Evolutionary conservation across 1,140 invertebrate genomes (phyloP).

Genomic region (Agraylea sexmaculata): DNA sequence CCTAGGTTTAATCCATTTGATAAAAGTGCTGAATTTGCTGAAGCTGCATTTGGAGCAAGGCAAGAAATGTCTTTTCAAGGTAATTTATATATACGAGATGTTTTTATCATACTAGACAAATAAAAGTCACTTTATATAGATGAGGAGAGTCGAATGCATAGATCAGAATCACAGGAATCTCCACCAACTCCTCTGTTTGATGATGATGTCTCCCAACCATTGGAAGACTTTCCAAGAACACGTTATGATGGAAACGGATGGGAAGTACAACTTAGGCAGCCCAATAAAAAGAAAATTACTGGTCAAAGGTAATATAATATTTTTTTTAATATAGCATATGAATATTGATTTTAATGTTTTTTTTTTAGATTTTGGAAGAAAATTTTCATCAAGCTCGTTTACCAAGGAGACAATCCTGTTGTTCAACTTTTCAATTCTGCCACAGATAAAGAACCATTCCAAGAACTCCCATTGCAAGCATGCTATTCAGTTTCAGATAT

Average conservation of each 20-base stretch:
- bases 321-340: background rate
- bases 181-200: constrained; percentile 88
- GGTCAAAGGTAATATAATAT: constrained; percentile 53
- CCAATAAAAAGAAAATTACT: constrained; percentile 97
- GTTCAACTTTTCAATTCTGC: constrained; percentile 76
- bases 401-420: constrained; percentile 71
- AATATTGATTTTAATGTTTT: constrained; percentile 5
- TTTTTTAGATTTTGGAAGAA: constrained; percentile 89
- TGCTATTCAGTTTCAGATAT: constrained; percentile 88
- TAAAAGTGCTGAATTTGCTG: constrained; percentile 41
- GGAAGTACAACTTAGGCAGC: constrained; percentile 93
- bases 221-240: constrained; percentile 83
- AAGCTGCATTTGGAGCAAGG: constrained; percentile 18
- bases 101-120: background rate
- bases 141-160: constrained; percentile 22
- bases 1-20: constrained; percentile 71
- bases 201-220: constrained; percentile 83
- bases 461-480: constrained; percentile 84
- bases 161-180: constrained; percentile 62
- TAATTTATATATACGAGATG: constrained; percentile 4
- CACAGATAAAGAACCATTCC: constrained; percentile 82
- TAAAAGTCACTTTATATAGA: constrained; percentile 11
- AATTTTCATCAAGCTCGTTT: constrained; percentile 72
- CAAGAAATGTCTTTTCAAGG: constrained; percentile 9
- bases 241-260: constrained; percentile 77